Percentiles rank a stretch among this genome's conserved stretches.
phyloP scores from a whole-genome alignment of 2,888 invertebrate genomes.

The Eristalis pertinax region DNA sequence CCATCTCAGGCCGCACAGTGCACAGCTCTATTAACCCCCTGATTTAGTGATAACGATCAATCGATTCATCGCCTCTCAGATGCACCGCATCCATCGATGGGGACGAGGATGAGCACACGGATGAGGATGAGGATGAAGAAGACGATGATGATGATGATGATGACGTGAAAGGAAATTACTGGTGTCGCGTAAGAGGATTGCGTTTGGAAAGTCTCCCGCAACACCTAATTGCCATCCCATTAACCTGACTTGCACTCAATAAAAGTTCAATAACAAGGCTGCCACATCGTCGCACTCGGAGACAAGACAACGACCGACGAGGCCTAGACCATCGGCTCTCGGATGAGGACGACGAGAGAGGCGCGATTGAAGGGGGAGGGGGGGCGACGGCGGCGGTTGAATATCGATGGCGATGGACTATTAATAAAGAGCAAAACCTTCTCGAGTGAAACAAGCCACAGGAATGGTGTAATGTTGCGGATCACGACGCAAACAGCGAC shows the following conservation, averaged over 20 bases:
- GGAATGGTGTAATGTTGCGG: constrained; percentile 64
- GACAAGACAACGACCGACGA: neutral
- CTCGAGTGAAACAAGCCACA: constrained; percentile 25
- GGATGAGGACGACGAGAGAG: too few species aligned
- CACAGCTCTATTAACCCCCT: constrained; percentile 66
- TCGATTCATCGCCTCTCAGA: constrained; percentile 34
- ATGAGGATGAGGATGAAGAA: neutral
- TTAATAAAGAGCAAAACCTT: constrained; percentile 25
- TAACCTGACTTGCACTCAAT: constrained; percentile 73
- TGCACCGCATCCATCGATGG: neutral
- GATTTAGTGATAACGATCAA: constrained; percentile 72
- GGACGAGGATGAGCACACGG: neutral
- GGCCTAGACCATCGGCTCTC: constrained; percentile 44
- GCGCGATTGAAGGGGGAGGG: too few species aligned
- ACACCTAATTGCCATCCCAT: constrained; percentile 71
- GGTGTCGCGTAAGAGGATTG: constrained; percentile 58
- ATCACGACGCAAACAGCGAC: constrained; percentile 71
- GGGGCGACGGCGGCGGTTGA: neutral
- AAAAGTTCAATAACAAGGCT: constrained; percentile 72
- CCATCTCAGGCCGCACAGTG: constrained; percentile 9
- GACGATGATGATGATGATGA: constrained; percentile 34
- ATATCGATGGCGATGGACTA: constrained; percentile 24
- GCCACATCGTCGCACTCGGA: constrained; percentile 29
- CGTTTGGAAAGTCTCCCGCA: constrained; percentile 71
- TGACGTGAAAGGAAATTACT: constrained; percentile 69